Base-by-base conservation (phyloP, 2,797 vertebrate species). In the Novumbra hubbsi region DNA sequence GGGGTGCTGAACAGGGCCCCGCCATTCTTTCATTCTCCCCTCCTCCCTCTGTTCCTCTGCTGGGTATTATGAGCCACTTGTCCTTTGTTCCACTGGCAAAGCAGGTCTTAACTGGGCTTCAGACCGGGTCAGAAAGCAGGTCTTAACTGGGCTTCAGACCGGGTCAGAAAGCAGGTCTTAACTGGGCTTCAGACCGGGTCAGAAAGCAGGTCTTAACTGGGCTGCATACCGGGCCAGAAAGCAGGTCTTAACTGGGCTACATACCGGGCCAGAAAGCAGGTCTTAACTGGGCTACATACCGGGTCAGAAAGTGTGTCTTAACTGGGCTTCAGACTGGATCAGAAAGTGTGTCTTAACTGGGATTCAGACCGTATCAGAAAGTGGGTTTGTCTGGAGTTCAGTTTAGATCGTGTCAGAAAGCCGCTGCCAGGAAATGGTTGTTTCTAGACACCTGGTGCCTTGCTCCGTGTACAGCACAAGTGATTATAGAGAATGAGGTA, bases 21-120 rank as follows among this genome's bases (percentile, higher is more conserved):
- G 76, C 71, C 73, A 71, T 80, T 84, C 78, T 82, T 80, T 81
- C 70, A 78, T 69, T 85, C 87, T 85, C 82, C 85, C 81, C 80
- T 86, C 80, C 69, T 84, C 85, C 85, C 21, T 73, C 87, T 72
- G 68, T 87, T 90, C 17, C 88, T 87, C 84, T 81, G 88, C 85
- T 85, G 90, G 87, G 88, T 93, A 93, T 93, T 93, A 93, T 92
- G 89, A 90, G 90, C 88, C 91, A 90, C 89, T 91, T 90, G 87
- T 91, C 92, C 90, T 93, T 94, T 93, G 93, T 94, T 93, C 91
- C 90, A 89, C 90, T 92, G 88, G 89, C 88, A 91, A 91, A 93
- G 92, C 90, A 92, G 92, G 92, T 88, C 90, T n/a, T n/a, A n/a
- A n/a, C n/a, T n/a, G n/a, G n/a, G n/a, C n/a, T n/a, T n/a, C n/a